Base-by-base conservation (phyloP, 1,140 invertebrate species). In the Littorina saxatilis region DNA sequence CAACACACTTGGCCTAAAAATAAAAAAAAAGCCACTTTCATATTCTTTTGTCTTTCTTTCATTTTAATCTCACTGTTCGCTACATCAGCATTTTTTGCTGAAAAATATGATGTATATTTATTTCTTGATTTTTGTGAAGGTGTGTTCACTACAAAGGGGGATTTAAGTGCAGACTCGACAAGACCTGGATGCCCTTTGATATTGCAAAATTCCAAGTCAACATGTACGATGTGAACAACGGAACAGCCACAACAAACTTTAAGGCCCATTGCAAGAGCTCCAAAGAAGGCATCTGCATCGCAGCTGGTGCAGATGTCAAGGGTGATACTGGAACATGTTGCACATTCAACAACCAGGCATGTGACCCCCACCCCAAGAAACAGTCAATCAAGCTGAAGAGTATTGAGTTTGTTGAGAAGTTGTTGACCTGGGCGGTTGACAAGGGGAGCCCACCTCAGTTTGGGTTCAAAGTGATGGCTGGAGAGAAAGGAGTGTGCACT, bases 121-220 rank as follows among this genome's bases (percentile, higher is more conserved):
- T 73, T n/a, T 40, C 39, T 40, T 73, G 39, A 43, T 27, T 52
- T 52, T 20, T 15, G n/a, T 78, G 32, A 47, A 78, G 75, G 35
- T 78, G 82, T 39, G 86, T 84, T 2, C 55, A 74, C 27, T 87
- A 81, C 50, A 78, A 79, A 27, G 82, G 84, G 35, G 84, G 84
- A 52, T 87, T 77, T 75, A 87, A 87, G 55, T 75, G 81, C 63
- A 1, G 13, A 0, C 27, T 79, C 13, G 77, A 82, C 50, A 70
- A 80, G 39, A 78, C 63, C 17, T 87, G 86, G 86, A 7, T 79
- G 13, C 79, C 81, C 4, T 84, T 87, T 68, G 47, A 50, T 17
- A 72, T 80, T 17, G 84, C 81, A 0, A 70, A 76, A 27, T 87
- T 87, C 32, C 40, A 76, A 32, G 80, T 82, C 29, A 70, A 68